phyloP scores from a whole-genome alignment of 2,888 invertebrate species.

The Callinectes sapidus region DNA sequence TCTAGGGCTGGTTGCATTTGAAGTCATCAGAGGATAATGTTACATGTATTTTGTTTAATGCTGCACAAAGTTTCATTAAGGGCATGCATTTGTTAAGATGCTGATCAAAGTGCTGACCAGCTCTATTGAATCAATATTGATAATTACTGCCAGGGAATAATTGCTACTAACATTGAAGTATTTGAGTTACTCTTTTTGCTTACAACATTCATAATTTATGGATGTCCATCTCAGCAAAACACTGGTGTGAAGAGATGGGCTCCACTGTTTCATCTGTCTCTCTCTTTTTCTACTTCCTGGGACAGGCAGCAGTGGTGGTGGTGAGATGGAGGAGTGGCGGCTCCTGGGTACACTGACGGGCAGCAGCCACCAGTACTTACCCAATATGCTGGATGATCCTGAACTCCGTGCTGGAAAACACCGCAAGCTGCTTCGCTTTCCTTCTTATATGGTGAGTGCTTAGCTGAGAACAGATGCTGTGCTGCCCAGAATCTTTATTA shows the following conservation, averaged over 20 bases:
- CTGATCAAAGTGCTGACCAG: not conserved
- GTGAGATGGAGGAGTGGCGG: constrained; percentile 58
- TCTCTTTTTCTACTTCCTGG: not conserved
- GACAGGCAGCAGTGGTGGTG: constrained; percentile 28
- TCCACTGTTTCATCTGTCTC: not conserved
- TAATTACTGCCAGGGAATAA: not conserved
- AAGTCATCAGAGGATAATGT: not conserved
- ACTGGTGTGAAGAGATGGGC: not conserved
- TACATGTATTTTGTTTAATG: not conserved
- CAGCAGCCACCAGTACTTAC: constrained; percentile 82
- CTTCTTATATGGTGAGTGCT: constrained; percentile 77
- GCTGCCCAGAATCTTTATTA: not conserved
- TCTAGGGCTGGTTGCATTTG: not conserved
- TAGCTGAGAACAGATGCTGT: not conserved
- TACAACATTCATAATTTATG: not conserved
- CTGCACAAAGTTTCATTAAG: not conserved
- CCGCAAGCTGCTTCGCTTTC: constrained; percentile 77
- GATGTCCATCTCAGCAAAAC: not conserved
- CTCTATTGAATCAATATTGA: not conserved
- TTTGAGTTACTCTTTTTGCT: not conserved
- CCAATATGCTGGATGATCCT: constrained; percentile 94
- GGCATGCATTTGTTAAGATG: not conserved
- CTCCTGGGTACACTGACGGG: constrained; percentile 36
- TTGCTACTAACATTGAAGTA: not conserved
- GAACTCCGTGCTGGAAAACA: constrained; percentile 77